phyloP scores from a whole-genome alignment of 2,888 invertebrate species.

The Taenaris catops region DNA sequence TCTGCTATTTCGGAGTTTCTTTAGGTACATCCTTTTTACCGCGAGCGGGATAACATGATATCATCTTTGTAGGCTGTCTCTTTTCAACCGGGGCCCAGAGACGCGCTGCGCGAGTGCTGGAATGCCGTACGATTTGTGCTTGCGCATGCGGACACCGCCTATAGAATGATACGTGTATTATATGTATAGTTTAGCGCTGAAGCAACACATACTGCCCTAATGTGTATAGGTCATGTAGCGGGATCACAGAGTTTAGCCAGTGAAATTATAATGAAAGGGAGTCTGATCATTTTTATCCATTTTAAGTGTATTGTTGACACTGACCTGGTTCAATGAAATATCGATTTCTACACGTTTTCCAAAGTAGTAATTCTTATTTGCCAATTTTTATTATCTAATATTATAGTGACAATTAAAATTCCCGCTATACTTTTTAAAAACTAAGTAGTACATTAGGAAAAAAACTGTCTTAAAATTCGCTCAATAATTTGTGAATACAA shows the following conservation, averaged over 20 bases:
- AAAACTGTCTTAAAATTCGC: no score
- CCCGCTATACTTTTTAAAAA: no score
- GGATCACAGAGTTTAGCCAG: slow-evolving; percentile 76
- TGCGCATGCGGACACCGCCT: slow-evolving; percentile 58
- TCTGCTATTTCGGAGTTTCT: no score
- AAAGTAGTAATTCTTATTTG: no score
- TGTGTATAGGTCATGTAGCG: slow-evolving; percentile 79
- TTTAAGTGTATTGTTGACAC: slow-evolving; percentile 31
- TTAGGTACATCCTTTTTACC: no score
- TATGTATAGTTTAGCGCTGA: slow-evolving; percentile 50
- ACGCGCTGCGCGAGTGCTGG: slow-evolving; percentile 51
- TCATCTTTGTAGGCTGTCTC: slow-evolving; percentile 43
- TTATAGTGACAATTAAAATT: no score
- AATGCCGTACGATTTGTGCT: slow-evolving; percentile 79
- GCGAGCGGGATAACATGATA: slow-evolving; percentile 54
- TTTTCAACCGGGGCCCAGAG: slow-evolving; percentile 36
- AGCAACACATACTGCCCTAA: slow-evolving; percentile 77
- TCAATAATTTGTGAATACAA: no score
- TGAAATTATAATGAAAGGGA: slow-evolving; percentile 80
- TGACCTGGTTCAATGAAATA: slow-evolving; percentile 13
- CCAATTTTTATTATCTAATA: no score
- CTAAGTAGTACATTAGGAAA: no score
- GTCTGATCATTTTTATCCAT: slow-evolving; percentile 70
- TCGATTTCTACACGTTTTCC: no score
- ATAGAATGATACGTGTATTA: slow-evolving; percentile 44